Conservation (phyloP, 2,797 vertebrate genomes). For the Tadarida brasiliensis region DNA sequence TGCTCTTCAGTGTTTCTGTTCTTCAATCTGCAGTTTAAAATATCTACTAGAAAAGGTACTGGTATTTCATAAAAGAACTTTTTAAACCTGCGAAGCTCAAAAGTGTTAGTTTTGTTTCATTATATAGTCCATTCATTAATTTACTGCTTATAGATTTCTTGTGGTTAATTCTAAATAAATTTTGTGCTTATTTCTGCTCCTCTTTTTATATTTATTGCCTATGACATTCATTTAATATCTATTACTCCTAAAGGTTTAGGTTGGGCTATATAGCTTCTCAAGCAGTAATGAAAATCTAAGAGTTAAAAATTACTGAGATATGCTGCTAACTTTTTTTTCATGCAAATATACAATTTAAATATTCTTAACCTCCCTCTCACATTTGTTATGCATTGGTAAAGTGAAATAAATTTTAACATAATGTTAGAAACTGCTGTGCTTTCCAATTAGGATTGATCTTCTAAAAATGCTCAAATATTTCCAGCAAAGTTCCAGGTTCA, state of each 20-base stretch:
- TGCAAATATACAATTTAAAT: not conserved
- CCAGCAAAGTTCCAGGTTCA: not conserved
- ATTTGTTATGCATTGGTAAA: not conserved
- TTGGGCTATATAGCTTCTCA: conserved; percentile 44
- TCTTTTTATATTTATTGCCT: conserved; percentile 64
- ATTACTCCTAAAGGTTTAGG: conserved; percentile 20
- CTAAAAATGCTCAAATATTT: conserved; percentile 13
- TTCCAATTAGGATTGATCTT: not conserved
- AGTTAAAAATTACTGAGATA: not conserved
- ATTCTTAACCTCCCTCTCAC: not conserved
- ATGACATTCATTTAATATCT: conserved; percentile 62
- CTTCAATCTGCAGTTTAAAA: not conserved
- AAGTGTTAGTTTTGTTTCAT: conserved; percentile 43
- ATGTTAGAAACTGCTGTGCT: not conserved
- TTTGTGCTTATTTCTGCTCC: not conserved
- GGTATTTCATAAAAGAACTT: not conserved
- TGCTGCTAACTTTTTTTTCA: conserved; percentile 20
- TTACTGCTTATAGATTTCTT: conserved; percentile 26
- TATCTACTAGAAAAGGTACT: not conserved
- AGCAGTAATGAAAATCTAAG: conserved; percentile 9
- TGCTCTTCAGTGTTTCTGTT: not conserved
- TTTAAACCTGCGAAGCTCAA: not conserved
- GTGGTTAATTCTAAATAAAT: conserved; percentile 30
- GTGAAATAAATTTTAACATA: not conserved
- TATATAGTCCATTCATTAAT: not conserved